These are phyloP conservation scores for Campoplex capitator DNA, from an alignment of 2,888 invertebrate species.

Conservation along the genomic window DNA sequence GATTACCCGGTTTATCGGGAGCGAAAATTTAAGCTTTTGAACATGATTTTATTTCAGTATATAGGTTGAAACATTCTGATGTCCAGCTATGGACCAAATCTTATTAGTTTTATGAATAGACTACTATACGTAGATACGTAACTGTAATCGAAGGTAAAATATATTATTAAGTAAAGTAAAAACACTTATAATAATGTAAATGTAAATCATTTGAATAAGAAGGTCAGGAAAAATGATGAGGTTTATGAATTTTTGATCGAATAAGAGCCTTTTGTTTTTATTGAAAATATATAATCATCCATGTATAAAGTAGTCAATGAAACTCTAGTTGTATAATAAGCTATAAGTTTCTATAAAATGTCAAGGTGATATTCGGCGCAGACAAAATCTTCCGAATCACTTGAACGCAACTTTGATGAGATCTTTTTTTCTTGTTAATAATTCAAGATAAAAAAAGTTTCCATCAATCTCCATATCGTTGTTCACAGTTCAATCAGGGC, in stretches of 20 bases:
- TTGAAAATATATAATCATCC: neutral
- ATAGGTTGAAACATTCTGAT: neutral
- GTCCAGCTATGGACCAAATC: neutral
- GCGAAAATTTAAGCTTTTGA: no score
- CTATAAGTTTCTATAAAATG: neutral
- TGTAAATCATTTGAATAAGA: neutral
- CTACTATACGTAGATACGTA: neutral
- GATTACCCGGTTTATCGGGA: neutral
- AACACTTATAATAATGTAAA: neutral
- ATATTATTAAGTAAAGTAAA: neutral
- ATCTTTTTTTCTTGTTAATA: neutral
- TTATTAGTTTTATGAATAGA: neutral
- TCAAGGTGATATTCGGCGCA: neutral
- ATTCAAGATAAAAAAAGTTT: neutral
- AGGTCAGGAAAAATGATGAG: neutral
- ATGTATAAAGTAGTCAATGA: neutral
- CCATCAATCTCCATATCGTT: neutral
- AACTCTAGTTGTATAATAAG: no score
- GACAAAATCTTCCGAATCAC: neutral
- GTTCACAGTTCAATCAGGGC: neutral
- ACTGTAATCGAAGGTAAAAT: neutral
- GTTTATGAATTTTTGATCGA: neutral
- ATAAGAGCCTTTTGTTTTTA: neutral
- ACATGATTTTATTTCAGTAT: no score
- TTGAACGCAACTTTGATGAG: neutral